Base-by-base conservation (phyloP, 2,888 invertebrate genomes). In the Monoplex corrugatus region DNA sequence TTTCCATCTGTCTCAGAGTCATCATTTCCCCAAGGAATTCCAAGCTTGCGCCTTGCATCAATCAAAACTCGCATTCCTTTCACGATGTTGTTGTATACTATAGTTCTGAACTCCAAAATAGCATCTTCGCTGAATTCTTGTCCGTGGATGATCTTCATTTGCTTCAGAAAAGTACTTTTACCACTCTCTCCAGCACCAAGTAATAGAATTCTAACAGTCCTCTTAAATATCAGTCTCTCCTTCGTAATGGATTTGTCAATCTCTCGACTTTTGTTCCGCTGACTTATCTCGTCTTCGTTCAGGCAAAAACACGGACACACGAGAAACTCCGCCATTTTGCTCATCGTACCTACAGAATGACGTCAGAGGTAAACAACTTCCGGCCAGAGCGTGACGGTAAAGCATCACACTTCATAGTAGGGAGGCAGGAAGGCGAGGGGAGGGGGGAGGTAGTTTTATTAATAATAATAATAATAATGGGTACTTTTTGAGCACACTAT, bases 61-160 rank as follows among this genome's bases (percentile, higher is more conserved):
- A 99, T 98, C 95, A 99, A 97, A 93, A 99, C 99, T 96, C 98
- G 98, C 98, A 99, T 99, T 91, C 99, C 99, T 96, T 98, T 98
- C 95, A 99, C 97, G 94, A 99, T 98, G 96, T 99, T 99, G 96
- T 98, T 98, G 96, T 99, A 99, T 96, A 99, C 98, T 95, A 98
- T 98, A 96, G 98, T 97, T 96, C 98, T 98, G 96, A 98, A 99
- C 96, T 98, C 98, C 94, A 97, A 97, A 95, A 98, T 97, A 94
- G 98, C 97, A 95, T 98, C 98, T 94, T 98, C 97, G 96, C 98
- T 98, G 95, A 98, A 98, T 72, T 96, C 96, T 86, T 96, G 95
- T 32, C 97, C 97, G 96, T 99, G 98, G 96, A 99, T 99, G 96
- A 99, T 99, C 96, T 98, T 97, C 99, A 99, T 99, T 97, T 99